Percentiles rank a stretch among this genome's conserved stretches.
Conservation (phyloP, 1,140 invertebrate genomes). For the Drosophila sturtevanti region DNA sequence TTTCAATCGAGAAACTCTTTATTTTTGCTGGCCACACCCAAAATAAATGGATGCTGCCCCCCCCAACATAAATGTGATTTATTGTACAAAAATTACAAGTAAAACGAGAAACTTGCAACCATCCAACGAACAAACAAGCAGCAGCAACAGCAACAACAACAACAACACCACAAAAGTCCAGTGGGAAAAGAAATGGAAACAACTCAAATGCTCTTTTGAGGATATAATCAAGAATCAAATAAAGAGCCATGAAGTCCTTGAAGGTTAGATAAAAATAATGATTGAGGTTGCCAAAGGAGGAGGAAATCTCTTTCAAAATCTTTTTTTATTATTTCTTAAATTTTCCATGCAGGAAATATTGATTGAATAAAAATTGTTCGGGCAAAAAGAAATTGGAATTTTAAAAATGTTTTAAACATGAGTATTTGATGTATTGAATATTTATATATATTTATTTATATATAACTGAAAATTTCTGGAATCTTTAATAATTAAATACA, state of each 20-base stretch:
- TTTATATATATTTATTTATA: too few relatives aligned
- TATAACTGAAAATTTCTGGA: too few relatives aligned
- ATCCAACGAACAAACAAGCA: too few relatives aligned
- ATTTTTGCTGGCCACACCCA: conserved; percentile 5
- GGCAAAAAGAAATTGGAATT: too few relatives aligned
- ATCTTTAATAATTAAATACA: too few relatives aligned
- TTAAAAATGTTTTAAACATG: too few relatives aligned
- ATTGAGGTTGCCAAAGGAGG: not conserved
- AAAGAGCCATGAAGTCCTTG: not conserved
- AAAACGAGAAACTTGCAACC: conserved; percentile 9
- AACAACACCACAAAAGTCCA: conserved; percentile 16
- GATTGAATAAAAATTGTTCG: too few relatives aligned
- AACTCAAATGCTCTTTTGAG: not conserved
- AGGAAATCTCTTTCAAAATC: not conserved
- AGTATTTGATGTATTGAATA: too few relatives aligned
- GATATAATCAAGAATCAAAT: not conserved
- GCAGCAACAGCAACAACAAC: conserved; percentile 9
- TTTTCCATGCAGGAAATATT: too few relatives aligned
- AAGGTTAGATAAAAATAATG: not conserved
- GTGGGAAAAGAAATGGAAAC: not conserved
- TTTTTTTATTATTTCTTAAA: not conserved
- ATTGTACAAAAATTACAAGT: conserved; percentile 50
- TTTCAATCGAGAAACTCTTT: conserved; percentile 34
- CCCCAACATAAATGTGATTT: conserved; percentile 58
- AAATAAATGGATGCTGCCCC: not conserved